These are phyloP conservation scores for Neuroterus valhalla DNA, from an alignment of 1,140 invertebrate genomes.

Conservation along the genomic window DNA sequence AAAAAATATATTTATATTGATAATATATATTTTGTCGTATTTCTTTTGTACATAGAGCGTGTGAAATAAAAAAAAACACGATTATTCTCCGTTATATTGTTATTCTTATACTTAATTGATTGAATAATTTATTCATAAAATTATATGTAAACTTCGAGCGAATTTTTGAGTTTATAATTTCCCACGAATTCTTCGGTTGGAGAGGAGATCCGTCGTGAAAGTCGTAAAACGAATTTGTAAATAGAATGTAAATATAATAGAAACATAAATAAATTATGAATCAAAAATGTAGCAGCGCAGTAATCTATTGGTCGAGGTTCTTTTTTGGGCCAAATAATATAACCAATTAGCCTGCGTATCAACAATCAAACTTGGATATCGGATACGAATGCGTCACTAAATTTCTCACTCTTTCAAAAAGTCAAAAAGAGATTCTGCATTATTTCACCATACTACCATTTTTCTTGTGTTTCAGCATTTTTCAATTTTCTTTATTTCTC, in stretches of 20 bases:
- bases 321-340: not conserved
- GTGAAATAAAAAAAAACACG: not conserved
- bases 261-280: not conserved
- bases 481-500: too few species aligned
- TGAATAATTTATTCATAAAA: too few species aligned
- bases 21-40: slow-evolving; percentile 13
- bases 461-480: too few species aligned
- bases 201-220: slow-evolving; percentile 39
- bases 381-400: slow-evolving; percentile 45
- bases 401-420: slow-evolving; percentile 51
- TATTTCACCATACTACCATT: slow-evolving; percentile 40
- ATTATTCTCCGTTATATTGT: not conserved
- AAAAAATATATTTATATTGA: slow-evolving; percentile 19
- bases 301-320: slow-evolving; percentile 36
- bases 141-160: too few species aligned
- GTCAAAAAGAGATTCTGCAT: slow-evolving; percentile 34
- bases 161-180: slow-evolving; percentile 21
- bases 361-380: slow-evolving; percentile 60
- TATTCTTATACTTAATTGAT: too few species aligned
- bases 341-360: slow-evolving; percentile 57
- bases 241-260: slow-evolving; percentile 52
- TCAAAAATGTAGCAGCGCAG: slow-evolving; percentile 32
- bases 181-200: slow-evolving; percentile 42
- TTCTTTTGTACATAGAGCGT: slow-evolving; percentile 15
- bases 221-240: slow-evolving; percentile 40